These are phyloP conservation scores for Laspeyria flexula DNA, from an alignment of 2,888 invertebrate species.

Conservation along the genomic window DNA sequence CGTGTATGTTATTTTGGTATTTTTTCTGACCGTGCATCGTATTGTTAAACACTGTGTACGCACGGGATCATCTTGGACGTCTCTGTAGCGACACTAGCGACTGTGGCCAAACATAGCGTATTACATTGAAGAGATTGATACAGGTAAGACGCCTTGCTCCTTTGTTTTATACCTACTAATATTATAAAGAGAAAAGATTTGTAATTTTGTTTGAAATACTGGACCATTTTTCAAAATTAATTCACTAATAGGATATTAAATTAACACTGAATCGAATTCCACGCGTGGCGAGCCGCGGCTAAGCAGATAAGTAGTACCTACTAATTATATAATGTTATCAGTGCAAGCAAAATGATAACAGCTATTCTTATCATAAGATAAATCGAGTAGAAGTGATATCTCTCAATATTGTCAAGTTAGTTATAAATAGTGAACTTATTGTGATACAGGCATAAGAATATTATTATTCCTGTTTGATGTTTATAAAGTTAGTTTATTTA, in stretches of 20 bases:
- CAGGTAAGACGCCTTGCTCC: slow-evolving; percentile 26
- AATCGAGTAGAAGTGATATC: background rate
- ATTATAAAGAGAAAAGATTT: too few species aligned
- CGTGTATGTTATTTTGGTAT: too few species aligned
- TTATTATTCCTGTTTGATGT: background rate
- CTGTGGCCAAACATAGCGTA: slow-evolving; percentile 13
- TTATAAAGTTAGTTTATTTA: slow-evolving; percentile 11
- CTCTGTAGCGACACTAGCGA: too few species aligned
- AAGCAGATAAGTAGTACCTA: background rate
- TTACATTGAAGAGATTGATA: slow-evolving; percentile 21
- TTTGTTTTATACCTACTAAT: slow-evolving; percentile 7
- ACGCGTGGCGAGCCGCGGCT: too few species aligned
- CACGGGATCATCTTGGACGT: slow-evolving; percentile 9
- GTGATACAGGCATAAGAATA: background rate
- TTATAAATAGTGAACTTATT: background rate
- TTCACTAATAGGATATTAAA: too few species aligned
- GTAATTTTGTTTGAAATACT: too few species aligned
- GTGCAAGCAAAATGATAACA: background rate
- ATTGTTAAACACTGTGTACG: slow-evolving; percentile 32
- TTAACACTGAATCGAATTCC: too few species aligned
- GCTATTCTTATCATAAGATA: background rate
- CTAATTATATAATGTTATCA: background rate
- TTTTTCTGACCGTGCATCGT: slow-evolving; percentile 17
- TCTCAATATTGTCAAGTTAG: background rate
- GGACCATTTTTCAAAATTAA: too few species aligned